phyloP scores from a whole-genome alignment of 2,797 vertebrate species.

The Momotus momota region DNA sequence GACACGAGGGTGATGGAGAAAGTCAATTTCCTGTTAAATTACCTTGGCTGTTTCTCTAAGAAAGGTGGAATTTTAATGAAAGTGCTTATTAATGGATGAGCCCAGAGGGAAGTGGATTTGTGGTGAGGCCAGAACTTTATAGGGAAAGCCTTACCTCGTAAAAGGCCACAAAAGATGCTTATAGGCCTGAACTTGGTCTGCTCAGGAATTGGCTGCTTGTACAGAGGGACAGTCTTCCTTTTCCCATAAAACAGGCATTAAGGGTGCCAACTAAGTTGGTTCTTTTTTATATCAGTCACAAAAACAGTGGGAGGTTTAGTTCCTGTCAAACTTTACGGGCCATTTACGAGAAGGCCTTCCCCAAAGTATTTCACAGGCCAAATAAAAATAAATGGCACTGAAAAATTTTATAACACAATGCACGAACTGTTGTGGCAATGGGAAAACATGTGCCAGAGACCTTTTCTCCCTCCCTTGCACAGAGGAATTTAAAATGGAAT shows the following conservation, averaged over 20 bases:
- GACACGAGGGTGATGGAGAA: accelerated
- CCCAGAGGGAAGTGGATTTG: constrained; percentile 65
- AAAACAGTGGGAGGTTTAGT: constrained; percentile 72
- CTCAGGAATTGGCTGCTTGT: neutral
- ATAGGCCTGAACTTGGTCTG: neutral
- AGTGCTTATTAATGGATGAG: constrained; percentile 64
- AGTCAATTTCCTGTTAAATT: constrained; percentile 55
- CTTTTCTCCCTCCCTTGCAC: neutral
- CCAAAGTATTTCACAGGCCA: constrained; percentile 59
- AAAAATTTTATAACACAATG: constrained; percentile 64
- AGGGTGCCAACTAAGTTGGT: constrained; percentile 59
- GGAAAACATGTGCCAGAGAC: neutral
- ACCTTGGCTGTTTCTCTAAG: neutral
- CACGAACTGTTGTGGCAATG: neutral
- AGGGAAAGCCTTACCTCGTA: constrained; percentile 31
- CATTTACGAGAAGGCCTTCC: constrained; percentile 72
- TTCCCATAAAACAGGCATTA: constrained; percentile 66
- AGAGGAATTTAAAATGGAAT: neutral
- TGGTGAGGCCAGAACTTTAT: constrained; percentile 23
- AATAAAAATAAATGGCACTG: constrained; percentile 72
- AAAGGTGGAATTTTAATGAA: constrained; percentile 69
- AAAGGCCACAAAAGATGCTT: constrained; percentile 57
- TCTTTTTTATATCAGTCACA: constrained; percentile 69
- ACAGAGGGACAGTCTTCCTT: constrained; percentile 42
- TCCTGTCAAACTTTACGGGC: constrained; percentile 72